Evolutionary conservation across 2,888 invertebrate genomes (phyloP).

Genomic region (Slavum lentiscoides): DNA sequence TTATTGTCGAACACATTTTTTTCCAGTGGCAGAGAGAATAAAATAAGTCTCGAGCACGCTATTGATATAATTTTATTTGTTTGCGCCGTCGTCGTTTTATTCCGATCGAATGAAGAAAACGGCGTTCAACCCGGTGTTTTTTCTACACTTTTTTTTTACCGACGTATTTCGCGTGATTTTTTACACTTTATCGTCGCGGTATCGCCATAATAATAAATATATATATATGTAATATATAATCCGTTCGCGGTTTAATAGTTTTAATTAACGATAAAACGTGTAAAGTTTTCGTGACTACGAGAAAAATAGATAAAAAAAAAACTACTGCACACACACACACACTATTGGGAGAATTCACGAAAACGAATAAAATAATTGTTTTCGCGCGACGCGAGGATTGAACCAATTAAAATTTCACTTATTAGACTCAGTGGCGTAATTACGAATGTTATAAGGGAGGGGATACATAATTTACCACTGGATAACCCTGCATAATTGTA

Average conservation of each 20-base stretch:
- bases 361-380: background rate
- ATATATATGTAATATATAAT: too few relatives aligned
- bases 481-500: too few relatives aligned
- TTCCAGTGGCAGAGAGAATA: background rate
- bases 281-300: background rate
- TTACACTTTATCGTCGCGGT: background rate
- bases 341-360: background rate
- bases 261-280: background rate
- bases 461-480: too few relatives aligned
- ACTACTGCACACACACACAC: background rate
- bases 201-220: too few relatives aligned
- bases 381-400: too few relatives aligned
- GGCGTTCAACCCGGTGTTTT: background rate
- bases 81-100: background rate
- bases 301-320: background rate
- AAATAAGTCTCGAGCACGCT: background rate
- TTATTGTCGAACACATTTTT: background rate
- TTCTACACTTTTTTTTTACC: background rate
- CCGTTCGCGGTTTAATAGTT: background rate
- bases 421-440: too few relatives aligned
- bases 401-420: too few relatives aligned
- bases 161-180: background rate
- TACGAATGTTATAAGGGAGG: too few relatives aligned
- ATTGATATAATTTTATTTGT: slow-evolving; percentile 29
- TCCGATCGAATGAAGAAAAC: slow-evolving; percentile 20